Conservation (phyloP, 2,888 invertebrate genomes). For the Anoplius nigerrimus region DNA sequence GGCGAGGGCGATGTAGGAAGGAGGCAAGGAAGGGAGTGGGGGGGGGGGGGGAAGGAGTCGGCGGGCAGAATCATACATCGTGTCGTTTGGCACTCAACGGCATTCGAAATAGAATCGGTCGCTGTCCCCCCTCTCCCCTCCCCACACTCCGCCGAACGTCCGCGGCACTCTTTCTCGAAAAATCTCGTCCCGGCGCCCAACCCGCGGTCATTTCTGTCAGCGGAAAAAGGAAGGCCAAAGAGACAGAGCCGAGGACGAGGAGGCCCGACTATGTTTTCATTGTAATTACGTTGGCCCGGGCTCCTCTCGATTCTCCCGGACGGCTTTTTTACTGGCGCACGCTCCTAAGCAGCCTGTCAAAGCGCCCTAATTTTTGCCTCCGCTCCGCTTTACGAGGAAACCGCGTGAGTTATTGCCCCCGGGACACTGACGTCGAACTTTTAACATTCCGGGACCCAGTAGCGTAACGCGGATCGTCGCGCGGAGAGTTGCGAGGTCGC, state of each 20-base stretch:
- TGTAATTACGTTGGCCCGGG: slow-evolving; percentile 62
- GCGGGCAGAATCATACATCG: slow-evolving; percentile 44
- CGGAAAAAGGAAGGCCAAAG: slow-evolving; percentile 36
- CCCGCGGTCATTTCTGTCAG: slow-evolving; percentile 32
- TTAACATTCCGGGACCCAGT: too few relatives aligned
- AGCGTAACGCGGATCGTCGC: too few relatives aligned
- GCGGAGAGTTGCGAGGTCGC: too few relatives aligned
- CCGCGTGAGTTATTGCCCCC: background rate
- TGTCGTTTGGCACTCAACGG: slow-evolving; percentile 73
- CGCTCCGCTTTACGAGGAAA: slow-evolving; percentile 11
- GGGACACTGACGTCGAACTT: too few relatives aligned
- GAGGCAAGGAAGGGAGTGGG: slow-evolving; percentile 40
- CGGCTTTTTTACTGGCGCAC: slow-evolving; percentile 7
- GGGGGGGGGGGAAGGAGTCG: slow-evolving; percentile 41
- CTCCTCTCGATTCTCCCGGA: slow-evolving; percentile 16
- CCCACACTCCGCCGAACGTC: slow-evolving; percentile 2
- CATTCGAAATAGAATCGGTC: slow-evolving; percentile 71
- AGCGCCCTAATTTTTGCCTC: slow-evolving; percentile 51
- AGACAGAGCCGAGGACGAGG: slow-evolving; percentile 36
- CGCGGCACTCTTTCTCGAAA: background rate
- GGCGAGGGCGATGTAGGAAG: slow-evolving; percentile 31
- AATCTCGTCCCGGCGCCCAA: background rate
- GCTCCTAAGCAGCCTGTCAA: slow-evolving; percentile 58
- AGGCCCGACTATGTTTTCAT: slow-evolving; percentile 69
- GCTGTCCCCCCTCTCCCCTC: slow-evolving; percentile 22